Evolutionary conservation across 2,797 vertebrate species (phyloP).

Genomic region (Eidolon dupreanum): DNA sequence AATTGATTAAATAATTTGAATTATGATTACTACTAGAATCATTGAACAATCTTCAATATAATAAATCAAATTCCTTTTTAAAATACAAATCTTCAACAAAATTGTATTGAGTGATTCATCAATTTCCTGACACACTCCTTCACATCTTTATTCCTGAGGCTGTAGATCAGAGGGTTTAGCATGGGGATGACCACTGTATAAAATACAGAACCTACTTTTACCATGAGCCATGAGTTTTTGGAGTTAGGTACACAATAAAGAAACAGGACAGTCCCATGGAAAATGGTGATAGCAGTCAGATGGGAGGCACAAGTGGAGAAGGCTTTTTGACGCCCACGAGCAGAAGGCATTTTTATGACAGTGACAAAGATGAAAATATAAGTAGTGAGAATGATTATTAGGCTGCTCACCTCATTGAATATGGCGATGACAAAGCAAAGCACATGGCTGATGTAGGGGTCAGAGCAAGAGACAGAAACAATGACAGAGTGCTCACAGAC

Average conservation of each 20-base stretch:
- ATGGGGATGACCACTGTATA: slow-evolving; percentile 13
- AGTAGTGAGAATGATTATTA: background rate
- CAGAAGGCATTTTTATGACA: background rate
- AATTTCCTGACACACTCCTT: background rate
- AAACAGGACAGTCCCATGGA: background rate
- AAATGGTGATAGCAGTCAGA: background rate
- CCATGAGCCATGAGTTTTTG: background rate
- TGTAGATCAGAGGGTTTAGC: slow-evolving; percentile 50
- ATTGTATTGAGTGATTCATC: background rate
- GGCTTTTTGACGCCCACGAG: background rate
- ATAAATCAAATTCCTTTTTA: background rate
- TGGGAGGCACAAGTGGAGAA: slow-evolving; percentile 50
- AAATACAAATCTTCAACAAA: background rate
- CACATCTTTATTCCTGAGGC: no score
- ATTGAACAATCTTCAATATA: background rate
- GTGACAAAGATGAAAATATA: background rate
- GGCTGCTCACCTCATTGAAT: background rate
- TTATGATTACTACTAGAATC: background rate
- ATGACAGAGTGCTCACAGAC: slow-evolving; percentile 17
- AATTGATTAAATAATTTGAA: background rate
- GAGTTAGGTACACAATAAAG: slow-evolving; percentile 5
- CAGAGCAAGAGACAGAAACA: background rate
- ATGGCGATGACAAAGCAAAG: background rate
- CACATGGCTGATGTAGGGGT: background rate
- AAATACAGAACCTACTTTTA: slow-evolving; percentile 29